Evolutionary conservation across 2,888 invertebrate species (phyloP).

Genomic region (Cyclophora punctaria): DNA sequence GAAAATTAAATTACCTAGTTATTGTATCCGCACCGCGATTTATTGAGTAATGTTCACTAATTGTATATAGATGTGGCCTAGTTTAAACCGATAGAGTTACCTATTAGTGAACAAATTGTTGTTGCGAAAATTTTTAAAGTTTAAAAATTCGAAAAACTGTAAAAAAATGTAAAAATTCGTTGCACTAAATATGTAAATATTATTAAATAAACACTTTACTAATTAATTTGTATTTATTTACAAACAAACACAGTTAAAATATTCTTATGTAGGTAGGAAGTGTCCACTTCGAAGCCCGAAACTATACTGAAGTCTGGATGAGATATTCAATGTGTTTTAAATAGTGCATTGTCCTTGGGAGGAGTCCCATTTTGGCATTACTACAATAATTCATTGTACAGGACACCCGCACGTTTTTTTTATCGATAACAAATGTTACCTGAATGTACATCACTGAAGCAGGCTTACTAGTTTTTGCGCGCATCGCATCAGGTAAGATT

Average conservation of each 20-base stretch:
- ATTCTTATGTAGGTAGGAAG: slow-evolving; percentile 32
- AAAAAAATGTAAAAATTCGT: too few species aligned
- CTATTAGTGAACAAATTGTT: too few species aligned
- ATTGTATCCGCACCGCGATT: too few species aligned
- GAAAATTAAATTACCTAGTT: too few species aligned
- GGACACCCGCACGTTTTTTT: slow-evolving; percentile 36
- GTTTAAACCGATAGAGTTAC: too few species aligned
- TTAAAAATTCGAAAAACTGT: too few species aligned
- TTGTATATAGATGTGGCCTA: too few species aligned
- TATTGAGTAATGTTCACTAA: too few species aligned
- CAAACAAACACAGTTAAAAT: slow-evolving; percentile 36
- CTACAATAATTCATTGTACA: slow-evolving; percentile 48
- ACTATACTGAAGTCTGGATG: slow-evolving; percentile 68
- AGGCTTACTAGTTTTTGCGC: slow-evolving; percentile 32
- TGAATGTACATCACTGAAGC: slow-evolving; percentile 26
- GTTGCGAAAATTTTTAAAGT: too few species aligned
- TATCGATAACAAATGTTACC: slow-evolving; percentile 30
- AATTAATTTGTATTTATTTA: slow-evolving; percentile 42
- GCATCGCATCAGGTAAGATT: slow-evolving; percentile 44
- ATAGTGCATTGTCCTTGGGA: slow-evolving; percentile 61
- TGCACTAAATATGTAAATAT: too few species aligned
- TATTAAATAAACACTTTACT: too few species aligned
- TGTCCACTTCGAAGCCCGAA: slow-evolving; percentile 56
- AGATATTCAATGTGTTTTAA: slow-evolving; percentile 58
- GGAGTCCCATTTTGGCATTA: slow-evolving; percentile 48